Conservation (phyloP, 2,797 vertebrate species). For the Enteromius treurensis region DNA sequence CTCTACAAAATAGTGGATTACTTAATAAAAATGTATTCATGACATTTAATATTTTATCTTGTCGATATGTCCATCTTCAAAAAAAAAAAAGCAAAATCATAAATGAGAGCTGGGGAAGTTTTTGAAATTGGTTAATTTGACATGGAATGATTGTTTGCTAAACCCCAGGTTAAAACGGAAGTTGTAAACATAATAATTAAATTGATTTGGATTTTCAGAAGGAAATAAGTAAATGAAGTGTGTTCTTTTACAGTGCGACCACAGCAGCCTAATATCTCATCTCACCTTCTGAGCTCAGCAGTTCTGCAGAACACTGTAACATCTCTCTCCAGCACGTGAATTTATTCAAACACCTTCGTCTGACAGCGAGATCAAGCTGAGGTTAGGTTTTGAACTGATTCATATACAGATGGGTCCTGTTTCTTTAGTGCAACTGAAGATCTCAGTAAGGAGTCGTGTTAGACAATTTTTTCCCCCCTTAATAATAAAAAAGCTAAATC, state of each 20-base stretch:
- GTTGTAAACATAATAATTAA: not conserved
- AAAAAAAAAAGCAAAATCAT: no score
- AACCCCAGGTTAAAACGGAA: not conserved
- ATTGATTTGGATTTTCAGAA: not conserved
- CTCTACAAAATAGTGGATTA: no score
- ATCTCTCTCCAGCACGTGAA: conserved; percentile 44
- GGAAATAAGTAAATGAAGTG: not conserved
- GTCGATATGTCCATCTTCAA: no score
- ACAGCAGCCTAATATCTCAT: conserved; percentile 4
- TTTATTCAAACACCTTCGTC: not conserved
- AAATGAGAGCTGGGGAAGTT: no score
- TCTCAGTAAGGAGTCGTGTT: not conserved
- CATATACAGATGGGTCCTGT: not conserved
- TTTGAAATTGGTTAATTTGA: no score
- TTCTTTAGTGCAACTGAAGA: not conserved
- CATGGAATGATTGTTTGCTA: not conserved
- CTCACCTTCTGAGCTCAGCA: conserved; percentile 40
- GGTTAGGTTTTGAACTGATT: not conserved
- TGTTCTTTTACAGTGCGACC: conserved; percentile 2
- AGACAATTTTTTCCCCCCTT: not conserved
- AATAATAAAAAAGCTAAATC: not conserved
- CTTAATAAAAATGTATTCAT: no score
- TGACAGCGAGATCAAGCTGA: not conserved
- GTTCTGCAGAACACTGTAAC: conserved; percentile 28
- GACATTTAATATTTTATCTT: no score